Evolutionary conservation across 2,888 invertebrate genomes (phyloP).

Genomic region (Criorhina ranunculi): DNA sequence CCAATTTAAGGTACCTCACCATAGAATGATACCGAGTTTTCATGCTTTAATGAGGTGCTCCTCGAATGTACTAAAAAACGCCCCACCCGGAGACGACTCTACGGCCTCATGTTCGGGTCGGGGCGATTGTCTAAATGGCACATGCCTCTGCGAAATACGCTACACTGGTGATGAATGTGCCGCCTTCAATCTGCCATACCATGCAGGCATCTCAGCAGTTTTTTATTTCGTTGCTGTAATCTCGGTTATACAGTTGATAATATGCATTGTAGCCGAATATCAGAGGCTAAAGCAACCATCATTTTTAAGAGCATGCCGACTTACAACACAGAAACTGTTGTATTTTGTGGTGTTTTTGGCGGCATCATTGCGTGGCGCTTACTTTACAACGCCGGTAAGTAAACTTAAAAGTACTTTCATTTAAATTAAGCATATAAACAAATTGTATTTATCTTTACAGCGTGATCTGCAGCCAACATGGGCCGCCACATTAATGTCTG

Average conservation of each 20-base stretch:
- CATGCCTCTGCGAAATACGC: slow-evolving; percentile 95
- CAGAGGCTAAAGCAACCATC: slow-evolving; percentile 93
- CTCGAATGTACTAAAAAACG: slow-evolving; percentile 82
- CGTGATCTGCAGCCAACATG: slow-evolving; percentile 92
- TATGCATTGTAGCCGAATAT: slow-evolving; percentile 93
- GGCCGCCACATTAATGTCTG: slow-evolving; percentile 94
- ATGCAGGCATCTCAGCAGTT: slow-evolving; percentile 89
- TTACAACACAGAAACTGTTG: slow-evolving; percentile 95
- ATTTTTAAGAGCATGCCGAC: slow-evolving; percentile 91
- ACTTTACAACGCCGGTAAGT: slow-evolving; percentile 95
- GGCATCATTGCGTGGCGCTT: slow-evolving; percentile 93
- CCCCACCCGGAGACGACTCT: slow-evolving; percentile 79
- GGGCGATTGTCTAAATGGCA: slow-evolving; percentile 96
- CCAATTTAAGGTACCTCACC: slow-evolving; percentile 80
- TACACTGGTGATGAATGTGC: slow-evolving; percentile 94
- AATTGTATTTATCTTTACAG: slow-evolving; percentile 84
- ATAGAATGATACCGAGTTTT: slow-evolving; percentile 84
- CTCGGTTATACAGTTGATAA: slow-evolving; percentile 93
- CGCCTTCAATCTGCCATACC: slow-evolving; percentile 93
- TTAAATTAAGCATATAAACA: slow-evolving; percentile 33
- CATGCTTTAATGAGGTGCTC: slow-evolving; percentile 84
- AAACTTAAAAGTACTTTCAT: slow-evolving; percentile 4
- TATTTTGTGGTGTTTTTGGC: slow-evolving; percentile 95
- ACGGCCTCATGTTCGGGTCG: slow-evolving; percentile 90
- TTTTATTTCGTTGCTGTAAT: slow-evolving; percentile 94